A percentile compares a stretch with the other conserved stretches of the same genome.
phyloP scores from a whole-genome alignment of 2,113 vertebrate species.

The Telmatochromis sp. region DNA sequence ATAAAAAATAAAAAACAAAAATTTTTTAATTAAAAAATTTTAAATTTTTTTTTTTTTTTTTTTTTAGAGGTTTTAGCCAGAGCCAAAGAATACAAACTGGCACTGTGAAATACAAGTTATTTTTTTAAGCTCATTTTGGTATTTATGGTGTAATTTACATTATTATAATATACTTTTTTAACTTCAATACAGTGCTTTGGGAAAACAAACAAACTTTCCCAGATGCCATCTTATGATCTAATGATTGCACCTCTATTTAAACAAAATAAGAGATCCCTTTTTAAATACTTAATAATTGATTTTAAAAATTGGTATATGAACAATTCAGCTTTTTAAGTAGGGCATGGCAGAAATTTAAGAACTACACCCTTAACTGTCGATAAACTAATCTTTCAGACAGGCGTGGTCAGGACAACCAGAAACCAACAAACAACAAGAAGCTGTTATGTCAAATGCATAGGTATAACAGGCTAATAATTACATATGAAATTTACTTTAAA shows the following conservation, averaged over 20 bases:
- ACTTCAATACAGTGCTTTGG: neutral
- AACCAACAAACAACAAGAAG: neutral
- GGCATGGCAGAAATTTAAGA: neutral
- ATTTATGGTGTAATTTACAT: neutral
- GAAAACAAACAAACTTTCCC: neutral
- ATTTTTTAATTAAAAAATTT: too few relatives aligned
- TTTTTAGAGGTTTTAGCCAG: neutral
- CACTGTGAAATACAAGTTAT: neutral
- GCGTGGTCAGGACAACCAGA: neutral
- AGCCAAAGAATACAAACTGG: neutral
- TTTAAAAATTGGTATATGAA: neutral
- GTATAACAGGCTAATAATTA: neutral
- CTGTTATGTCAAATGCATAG: neutral
- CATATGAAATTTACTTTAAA: neutral
- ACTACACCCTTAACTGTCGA: neutral
- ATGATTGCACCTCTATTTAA: neutral
- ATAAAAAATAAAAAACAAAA: too few relatives aligned
- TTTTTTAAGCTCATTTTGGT: neutral
- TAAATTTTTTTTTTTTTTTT: neutral
- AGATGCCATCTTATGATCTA: neutral
- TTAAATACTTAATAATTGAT: neutral
- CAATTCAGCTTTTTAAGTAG: neutral
- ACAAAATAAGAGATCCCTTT: neutral
- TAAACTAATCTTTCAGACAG: neutral
- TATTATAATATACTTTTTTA: neutral